Conservation (phyloP, 2,113 vertebrate species). For the Calyptomena viridis region DNA sequence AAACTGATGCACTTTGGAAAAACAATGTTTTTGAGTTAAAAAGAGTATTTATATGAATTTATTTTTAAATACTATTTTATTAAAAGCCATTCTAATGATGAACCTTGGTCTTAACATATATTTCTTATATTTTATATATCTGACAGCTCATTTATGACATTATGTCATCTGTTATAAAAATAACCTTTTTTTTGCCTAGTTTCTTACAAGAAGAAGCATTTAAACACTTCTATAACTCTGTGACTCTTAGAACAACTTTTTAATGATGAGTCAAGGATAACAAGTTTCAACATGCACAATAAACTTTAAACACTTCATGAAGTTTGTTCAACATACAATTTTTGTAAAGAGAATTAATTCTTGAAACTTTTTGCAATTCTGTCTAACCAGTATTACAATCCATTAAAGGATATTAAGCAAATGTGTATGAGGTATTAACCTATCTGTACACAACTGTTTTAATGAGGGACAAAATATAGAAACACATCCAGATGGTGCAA, state of each 20-base stretch:
- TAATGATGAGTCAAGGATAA: neutral
- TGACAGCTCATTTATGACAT: neutral
- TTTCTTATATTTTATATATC: neutral
- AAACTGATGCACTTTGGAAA: neutral
- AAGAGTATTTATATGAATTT: neutral
- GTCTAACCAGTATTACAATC: neutral
- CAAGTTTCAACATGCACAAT: neutral
- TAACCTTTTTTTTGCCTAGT: neutral
- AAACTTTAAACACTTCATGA: neutral
- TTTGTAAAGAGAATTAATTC: neutral
- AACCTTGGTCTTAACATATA: neutral
- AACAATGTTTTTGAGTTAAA: neutral
- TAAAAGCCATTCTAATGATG: neutral
- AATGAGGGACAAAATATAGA: neutral
- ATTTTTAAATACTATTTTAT: neutral
- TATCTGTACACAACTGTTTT: neutral
- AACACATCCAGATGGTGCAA: neutral
- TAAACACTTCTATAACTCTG: neutral
- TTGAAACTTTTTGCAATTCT: neutral
- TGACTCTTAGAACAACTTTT: neutral
- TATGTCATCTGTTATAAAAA: neutral
- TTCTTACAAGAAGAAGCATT: neutral
- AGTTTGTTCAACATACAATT: neutral
- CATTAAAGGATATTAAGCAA: neutral
- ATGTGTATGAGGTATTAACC: neutral